Evolutionary conservation across 2,113 vertebrate species (phyloP).

Genomic region (Scortum barcoo): DNA sequence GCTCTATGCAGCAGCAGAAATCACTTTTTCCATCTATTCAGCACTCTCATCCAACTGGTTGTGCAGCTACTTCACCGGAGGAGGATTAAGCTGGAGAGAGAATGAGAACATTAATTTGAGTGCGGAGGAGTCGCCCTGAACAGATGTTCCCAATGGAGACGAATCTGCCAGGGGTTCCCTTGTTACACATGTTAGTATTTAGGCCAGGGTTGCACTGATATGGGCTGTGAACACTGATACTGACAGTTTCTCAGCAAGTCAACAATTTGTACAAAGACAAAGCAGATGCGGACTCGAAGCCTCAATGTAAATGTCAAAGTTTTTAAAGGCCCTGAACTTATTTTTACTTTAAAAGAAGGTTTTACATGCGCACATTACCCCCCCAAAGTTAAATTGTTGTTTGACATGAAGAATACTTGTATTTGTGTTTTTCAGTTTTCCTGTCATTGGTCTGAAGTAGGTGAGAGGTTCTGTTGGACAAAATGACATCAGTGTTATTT

Average conservation of each 20-base stretch:
- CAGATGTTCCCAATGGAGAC: constrained; percentile 47
- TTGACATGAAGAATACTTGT: background rate
- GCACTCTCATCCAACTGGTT: constrained; percentile 27
- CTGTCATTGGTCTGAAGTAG: constrained; percentile 1
- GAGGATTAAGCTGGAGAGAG: constrained; percentile 37
- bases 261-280: constrained; percentile 1
- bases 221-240: background rate
- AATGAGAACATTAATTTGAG: constrained; percentile 33
- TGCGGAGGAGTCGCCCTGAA: constrained; percentile 38
- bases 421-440: constrained; percentile 1
- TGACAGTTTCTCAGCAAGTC: constrained; percentile 10
- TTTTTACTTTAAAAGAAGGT: background rate
- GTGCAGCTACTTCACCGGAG: constrained; percentile 15
- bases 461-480: background rate
- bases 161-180: constrained; percentile 24
- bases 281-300: background rate
- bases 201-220: constrained; percentile 4
- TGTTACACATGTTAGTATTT: constrained; percentile 10
- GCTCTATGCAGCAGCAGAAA: constrained; percentile 45
- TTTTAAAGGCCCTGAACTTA: background rate
- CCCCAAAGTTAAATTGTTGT: background rate
- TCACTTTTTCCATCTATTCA: constrained; percentile 64
- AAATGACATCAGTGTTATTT: background rate
- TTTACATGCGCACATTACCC: constrained; percentile 9
- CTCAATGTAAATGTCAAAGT: background rate